Evolutionary conservation across 2,888 invertebrate species (phyloP).

Genomic region (Clanis bilineata): DNA sequence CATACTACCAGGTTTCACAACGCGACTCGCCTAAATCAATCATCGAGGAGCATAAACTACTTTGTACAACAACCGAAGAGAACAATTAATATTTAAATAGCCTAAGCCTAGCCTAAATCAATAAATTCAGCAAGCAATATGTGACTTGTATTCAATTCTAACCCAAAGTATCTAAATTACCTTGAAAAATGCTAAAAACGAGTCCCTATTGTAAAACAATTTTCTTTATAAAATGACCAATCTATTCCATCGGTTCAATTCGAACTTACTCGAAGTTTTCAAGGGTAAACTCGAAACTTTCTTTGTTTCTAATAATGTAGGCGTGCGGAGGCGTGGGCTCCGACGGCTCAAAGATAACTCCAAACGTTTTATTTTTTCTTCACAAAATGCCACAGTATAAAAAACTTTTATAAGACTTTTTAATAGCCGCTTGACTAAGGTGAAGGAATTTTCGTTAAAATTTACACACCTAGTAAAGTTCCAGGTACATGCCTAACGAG

Average conservation of each 20-base stretch:
- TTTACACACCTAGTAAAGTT: background rate
- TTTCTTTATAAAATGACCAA: background rate
- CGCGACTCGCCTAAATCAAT: too few relatives aligned
- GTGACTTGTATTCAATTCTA: background rate
- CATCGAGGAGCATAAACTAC: too few relatives aligned
- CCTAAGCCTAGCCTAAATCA: too few relatives aligned
- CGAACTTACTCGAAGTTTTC: constrained; percentile 7
- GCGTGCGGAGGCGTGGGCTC: constrained; percentile 12
- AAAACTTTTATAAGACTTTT: background rate
- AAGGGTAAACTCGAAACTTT: constrained; percentile 12
- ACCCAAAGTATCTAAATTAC: background rate
- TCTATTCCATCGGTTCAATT: constrained; percentile 1
- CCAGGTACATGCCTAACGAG: constrained; percentile 11
- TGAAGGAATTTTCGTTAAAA: background rate
- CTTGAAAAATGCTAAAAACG: background rate
- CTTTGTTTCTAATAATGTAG: constrained; percentile 5
- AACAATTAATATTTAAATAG: too few relatives aligned
- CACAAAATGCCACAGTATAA: background rate
- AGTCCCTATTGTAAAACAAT: background rate
- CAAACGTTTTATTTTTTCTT: constrained; percentile 6
- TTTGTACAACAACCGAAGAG: too few relatives aligned
- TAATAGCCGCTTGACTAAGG: background rate
- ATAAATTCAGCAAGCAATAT: background rate
- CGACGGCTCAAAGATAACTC: background rate
- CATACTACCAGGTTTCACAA: too few relatives aligned